Conservation (phyloP, 2,888 invertebrate species). For the Hydroisotoma schaefferi region DNA sequence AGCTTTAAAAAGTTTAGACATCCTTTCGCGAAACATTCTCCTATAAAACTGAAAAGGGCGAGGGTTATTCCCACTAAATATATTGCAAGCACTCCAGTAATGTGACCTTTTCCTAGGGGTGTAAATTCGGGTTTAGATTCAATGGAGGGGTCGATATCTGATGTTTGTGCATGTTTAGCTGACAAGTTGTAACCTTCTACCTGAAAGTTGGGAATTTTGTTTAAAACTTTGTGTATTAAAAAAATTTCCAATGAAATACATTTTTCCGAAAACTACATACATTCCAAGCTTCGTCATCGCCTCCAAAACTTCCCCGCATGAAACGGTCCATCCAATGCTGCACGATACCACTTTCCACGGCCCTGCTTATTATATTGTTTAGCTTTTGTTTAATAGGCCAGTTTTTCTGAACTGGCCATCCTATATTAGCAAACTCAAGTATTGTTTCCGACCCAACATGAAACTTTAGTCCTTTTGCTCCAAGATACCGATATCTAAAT, state of each 20-base stretch:
- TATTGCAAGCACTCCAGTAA: conserved; percentile 1
- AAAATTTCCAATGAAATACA: background rate
- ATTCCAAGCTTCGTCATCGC: conserved; percentile 23
- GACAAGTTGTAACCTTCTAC: background rate
- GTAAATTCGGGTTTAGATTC: conserved; percentile 3
- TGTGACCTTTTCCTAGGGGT: conserved; percentile 11
- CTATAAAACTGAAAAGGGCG: background rate
- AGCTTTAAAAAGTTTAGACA: too few relatives aligned
- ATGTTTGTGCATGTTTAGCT: background rate
- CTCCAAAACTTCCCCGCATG: conserved; percentile 29
- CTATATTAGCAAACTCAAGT: conserved; percentile 21
- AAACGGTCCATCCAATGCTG: conserved; percentile 32
- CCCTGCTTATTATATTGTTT: conserved; percentile 24
- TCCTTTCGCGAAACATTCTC: too few relatives aligned
- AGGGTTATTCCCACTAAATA: conserved; percentile 6
- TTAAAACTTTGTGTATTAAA: background rate
- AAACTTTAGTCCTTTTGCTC: conserved; percentile 26
- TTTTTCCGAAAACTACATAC: conserved; percentile 5
- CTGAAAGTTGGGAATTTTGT: background rate
- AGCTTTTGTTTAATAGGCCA: conserved; percentile 34
- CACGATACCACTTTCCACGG: conserved; percentile 36
- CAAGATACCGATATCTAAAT: conserved; percentile 23
- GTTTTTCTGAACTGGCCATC: conserved; percentile 33
- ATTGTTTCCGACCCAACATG: conserved; percentile 26
- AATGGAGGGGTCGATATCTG: conserved; percentile 11